A percentile compares a stretch with the other conserved stretches of the same genome.
These are phyloP conservation scores for Scolanthus callimorphus DNA, from an alignment of 92 coral and sea anemone species.

Conservation along the genomic window DNA sequence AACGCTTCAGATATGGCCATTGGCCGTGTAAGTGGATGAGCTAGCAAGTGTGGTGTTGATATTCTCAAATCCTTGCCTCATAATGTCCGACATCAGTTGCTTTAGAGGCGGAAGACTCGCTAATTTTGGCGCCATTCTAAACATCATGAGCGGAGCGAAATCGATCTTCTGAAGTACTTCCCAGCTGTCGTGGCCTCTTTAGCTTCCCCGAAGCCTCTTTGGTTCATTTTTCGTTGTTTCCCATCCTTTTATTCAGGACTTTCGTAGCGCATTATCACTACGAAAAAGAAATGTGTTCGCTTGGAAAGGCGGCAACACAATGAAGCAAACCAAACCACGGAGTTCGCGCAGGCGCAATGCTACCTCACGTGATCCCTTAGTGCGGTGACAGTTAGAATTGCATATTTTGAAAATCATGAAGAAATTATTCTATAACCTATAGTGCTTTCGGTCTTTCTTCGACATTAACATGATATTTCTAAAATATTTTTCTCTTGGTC, in stretches of 20 bases:
- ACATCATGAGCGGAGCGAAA: conserved; percentile 5
- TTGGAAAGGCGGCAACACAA: conserved; percentile 16
- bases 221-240: conserved; percentile 4
- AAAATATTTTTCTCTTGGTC: no score
- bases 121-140: conserved; percentile 39
- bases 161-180: background rate
- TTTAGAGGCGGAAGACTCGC: conserved; percentile 3
- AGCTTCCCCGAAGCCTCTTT: conserved; percentile 4
- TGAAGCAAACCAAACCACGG: conserved; percentile 2
- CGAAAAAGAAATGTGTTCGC: background rate
- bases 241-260: conserved; percentile 1
- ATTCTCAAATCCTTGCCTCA: conserved; percentile 22
- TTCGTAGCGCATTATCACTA: conserved; percentile 22
- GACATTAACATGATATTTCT: no score
- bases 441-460: no score
- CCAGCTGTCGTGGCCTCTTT: background rate
- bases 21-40: conserved; percentile 24
- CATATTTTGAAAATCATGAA: no score
- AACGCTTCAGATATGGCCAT: conserved; percentile 39
- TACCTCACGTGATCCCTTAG: conserved; percentile 27
- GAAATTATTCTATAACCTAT: no score
- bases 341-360: conserved; percentile 27
- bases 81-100: background rate
- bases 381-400: conserved; percentile 36
- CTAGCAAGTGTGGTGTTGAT: background rate